phyloP scores from a whole-genome alignment of 2,797 vertebrate species.

The Eptatretus atami region DNA sequence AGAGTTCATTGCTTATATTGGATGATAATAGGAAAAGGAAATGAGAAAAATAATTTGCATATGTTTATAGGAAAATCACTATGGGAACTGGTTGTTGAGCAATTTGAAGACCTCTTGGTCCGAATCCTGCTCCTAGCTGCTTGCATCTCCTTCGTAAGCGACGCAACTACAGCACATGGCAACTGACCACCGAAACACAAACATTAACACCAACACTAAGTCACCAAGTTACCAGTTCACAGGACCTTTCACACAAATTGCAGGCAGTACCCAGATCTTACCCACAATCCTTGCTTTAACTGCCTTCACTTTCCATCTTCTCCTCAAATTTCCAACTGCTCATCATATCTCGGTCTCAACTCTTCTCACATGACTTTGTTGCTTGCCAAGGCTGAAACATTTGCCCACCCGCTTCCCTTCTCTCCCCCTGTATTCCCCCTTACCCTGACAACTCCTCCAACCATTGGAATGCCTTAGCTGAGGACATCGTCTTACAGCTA shows the following conservation, averaged over 20 bases:
- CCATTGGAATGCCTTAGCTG: too few relatives aligned
- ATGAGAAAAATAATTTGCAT: too few relatives aligned
- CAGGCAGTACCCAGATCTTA: too few relatives aligned
- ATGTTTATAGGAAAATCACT: slow-evolving; percentile 50
- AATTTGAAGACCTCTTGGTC: slow-evolving; percentile 94
- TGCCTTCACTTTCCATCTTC: neutral
- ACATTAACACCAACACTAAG: neutral
- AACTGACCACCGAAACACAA: neutral
- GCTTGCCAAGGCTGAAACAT: too few relatives aligned
- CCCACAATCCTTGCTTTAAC: too few relatives aligned
- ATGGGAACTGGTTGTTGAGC: slow-evolving; percentile 74
- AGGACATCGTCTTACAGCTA: too few relatives aligned
- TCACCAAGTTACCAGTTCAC: neutral
- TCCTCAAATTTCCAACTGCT: neutral
- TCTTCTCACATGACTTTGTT: neutral
- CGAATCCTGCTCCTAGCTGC: slow-evolving; percentile 87
- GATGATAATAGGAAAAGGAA: too few relatives aligned
- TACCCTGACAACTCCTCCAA: too few relatives aligned
- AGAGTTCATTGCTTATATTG: too few relatives aligned
- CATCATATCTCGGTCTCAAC: neutral
- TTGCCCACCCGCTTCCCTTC: too few relatives aligned
- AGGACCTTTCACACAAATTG: neutral
- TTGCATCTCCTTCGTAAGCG: slow-evolving; percentile 98
- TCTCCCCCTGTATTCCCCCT: too few relatives aligned
- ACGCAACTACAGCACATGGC: slow-evolving; percentile 4